A percentile compares a stretch with the other conserved stretches of the same genome.
These are phyloP conservation scores for Agapostemon virescens DNA, from an alignment of 2,888 invertebrate species.

Conservation along the genomic window DNA sequence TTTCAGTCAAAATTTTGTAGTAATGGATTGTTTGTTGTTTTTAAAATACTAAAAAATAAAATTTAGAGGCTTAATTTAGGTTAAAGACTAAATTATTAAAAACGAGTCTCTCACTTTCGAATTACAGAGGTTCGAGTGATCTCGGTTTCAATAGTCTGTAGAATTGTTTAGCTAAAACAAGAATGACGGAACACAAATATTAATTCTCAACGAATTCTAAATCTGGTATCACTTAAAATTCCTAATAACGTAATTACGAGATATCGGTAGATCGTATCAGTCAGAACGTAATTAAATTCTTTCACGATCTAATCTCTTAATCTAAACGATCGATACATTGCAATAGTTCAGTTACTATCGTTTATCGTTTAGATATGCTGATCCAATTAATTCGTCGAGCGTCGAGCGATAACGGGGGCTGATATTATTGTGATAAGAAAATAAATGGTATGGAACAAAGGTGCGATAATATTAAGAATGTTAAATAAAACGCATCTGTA, in stretches of 20 bases:
- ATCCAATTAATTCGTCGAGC: not conserved
- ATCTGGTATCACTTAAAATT: not conserved
- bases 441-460: not conserved
- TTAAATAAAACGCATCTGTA: not conserved
- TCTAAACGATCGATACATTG: not conserved
- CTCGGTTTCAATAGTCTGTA: not conserved
- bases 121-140: too few relatives aligned
- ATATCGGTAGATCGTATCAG: too few relatives aligned
- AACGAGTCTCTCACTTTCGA: too few relatives aligned
- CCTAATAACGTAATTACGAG: not conserved
- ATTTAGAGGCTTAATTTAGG: too few relatives aligned
- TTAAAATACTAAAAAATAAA: too few relatives aligned
- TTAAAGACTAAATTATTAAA: too few relatives aligned
- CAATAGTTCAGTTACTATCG: not conserved
- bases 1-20: too few relatives aligned
- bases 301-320: not conserved
- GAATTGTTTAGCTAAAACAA: not conserved
- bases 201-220: not conserved
- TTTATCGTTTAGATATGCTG: not conserved
- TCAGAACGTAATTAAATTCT: not conserved
- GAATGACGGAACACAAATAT: not conserved
- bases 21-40: too few relatives aligned
- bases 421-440: not conserved
- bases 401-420: not conserved
- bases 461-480: not conserved